Conservation (phyloP, 2,888 invertebrate genomes). For the Rotaria sp. region DNA sequence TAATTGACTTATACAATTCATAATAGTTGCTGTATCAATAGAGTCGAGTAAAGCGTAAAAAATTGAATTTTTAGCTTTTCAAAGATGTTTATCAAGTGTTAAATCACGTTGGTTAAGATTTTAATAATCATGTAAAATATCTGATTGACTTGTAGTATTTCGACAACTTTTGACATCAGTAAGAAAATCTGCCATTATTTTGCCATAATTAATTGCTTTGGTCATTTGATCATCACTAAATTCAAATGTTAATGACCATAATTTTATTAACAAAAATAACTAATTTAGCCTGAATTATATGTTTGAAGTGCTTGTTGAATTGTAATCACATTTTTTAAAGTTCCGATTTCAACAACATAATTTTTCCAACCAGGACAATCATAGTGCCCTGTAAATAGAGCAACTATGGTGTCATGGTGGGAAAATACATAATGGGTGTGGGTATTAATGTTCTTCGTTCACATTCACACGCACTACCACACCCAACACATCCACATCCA, state of each 20-base stretch:
- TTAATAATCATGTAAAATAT: constrained; percentile 29
- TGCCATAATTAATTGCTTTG: constrained; percentile 82
- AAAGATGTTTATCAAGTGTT: constrained; percentile 67
- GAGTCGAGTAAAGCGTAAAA: constrained; percentile 79
- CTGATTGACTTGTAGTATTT: constrained; percentile 8
- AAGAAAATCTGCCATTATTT: constrained; percentile 57
- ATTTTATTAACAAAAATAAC: constrained; percentile 87
- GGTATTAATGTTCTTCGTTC: no score
- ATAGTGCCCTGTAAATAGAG: no score
- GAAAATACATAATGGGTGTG: no score
- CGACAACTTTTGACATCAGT: constrained; percentile 33
- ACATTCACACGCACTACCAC: no score
- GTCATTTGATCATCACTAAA: constrained; percentile 93
- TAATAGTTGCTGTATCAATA: constrained; percentile 78
- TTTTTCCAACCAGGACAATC: no score
- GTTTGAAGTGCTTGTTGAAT: constrained; percentile 80
- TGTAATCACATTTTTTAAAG: constrained; percentile 80
- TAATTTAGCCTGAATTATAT: constrained; percentile 71
- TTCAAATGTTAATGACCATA: constrained; percentile 94
- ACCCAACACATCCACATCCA: no score
- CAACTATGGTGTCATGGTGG: no score
- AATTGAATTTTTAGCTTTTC: constrained; percentile 63
- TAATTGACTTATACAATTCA: constrained; percentile 76
- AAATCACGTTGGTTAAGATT: constrained; percentile 57
- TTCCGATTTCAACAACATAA: no score